Evolutionary conservation across 2,888 invertebrate species (phyloP).

Genomic region (Sceliomorpha sp.): DNA sequence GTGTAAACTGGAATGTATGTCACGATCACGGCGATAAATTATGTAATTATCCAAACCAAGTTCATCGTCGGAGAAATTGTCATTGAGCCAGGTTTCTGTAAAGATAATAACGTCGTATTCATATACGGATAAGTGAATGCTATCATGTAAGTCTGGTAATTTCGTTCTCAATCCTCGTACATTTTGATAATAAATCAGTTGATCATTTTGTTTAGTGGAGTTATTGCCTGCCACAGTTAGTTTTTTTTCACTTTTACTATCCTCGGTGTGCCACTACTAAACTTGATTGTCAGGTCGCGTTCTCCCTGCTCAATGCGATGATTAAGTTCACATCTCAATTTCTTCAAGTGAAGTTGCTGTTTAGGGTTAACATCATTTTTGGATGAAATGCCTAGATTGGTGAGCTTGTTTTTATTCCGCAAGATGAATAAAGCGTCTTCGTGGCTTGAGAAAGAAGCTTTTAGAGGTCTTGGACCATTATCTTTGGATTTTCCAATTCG

Average conservation of each 20-base stretch:
- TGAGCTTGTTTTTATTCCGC: no score
- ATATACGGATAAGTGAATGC: background rate
- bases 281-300: background rate
- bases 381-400: background rate
- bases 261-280: background rate
- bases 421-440: no score
- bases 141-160: background rate
- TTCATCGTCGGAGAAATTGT: conserved; percentile 8
- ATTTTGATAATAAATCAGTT: conserved; percentile 65
- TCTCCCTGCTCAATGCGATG: background rate
- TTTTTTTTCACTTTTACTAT: conserved; percentile 1
- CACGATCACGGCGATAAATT: conserved; percentile 15
- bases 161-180: conserved; percentile 21
- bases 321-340: background rate
- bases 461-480: no score
- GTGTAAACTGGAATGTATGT: background rate
- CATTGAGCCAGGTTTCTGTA: conserved; percentile 27
- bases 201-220: background rate
- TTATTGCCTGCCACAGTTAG: background rate
- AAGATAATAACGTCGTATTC: conserved; percentile 17
- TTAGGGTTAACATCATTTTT: conserved; percentile 7
- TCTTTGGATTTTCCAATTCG: no score
- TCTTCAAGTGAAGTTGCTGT: background rate
- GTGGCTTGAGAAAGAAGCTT: no score
- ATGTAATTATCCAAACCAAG: conserved; percentile 8